These are phyloP conservation scores for Xestoiulus laeticollis DNA, from an alignment of 2,888 invertebrate genomes.

Conservation along the genomic window DNA sequence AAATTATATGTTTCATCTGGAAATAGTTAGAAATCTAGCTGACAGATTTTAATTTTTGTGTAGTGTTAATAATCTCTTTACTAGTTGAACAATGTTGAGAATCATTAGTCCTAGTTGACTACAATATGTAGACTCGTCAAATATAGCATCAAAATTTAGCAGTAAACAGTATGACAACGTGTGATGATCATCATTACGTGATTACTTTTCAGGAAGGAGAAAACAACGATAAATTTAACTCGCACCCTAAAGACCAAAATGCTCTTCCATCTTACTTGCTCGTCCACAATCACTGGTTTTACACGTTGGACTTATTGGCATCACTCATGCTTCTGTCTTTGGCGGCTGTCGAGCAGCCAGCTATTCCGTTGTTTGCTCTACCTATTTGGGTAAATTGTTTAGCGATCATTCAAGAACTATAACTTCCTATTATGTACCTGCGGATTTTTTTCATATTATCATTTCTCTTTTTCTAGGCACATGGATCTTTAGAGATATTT, in stretches of 20 bases:
- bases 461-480: conserved; percentile 68
- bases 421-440: too few species aligned
- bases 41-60: too few species aligned
- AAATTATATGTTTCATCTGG: too few species aligned
- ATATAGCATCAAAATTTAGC: not conserved
- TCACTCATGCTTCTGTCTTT: conserved; percentile 78
- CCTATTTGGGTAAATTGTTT: conserved; percentile 54
- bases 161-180: not conserved
- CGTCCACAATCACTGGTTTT: conserved; percentile 88
- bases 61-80: too few species aligned
- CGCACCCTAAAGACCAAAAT: conserved; percentile 82
- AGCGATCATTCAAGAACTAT: not conserved
- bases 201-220: conserved; percentile 77
- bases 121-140: not conserved
- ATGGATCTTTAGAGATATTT: conserved; percentile 81
- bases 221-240: conserved; percentile 90
- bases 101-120: too few species aligned
- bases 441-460: not conserved
- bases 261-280: conserved; percentile 86
- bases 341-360: conserved; percentile 83
- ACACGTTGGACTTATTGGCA: conserved; percentile 80
- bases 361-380: conserved; percentile 72
- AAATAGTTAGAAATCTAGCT: too few species aligned
- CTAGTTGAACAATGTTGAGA: too few species aligned
- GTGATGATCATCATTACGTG: conserved; percentile 14